phyloP scores from a whole-genome alignment of 2,113 vertebrate species.

The Oryzias curvinotus region DNA sequence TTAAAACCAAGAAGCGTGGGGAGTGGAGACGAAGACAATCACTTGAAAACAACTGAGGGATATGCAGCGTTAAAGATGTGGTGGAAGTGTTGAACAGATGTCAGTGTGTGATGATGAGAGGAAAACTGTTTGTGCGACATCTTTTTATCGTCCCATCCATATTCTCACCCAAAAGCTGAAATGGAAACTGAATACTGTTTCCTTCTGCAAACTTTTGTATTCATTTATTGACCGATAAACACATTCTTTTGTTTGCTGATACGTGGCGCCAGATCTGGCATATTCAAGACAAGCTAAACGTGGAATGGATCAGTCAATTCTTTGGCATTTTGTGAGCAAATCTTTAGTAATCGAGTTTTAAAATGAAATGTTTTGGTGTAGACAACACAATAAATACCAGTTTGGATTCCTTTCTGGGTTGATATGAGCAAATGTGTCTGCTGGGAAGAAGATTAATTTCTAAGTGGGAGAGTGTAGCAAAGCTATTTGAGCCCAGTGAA shows the following conservation, averaged over 20 bases:
- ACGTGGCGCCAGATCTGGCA: not conserved
- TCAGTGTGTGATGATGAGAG: constrained; percentile 48
- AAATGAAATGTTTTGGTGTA: constrained; percentile 38
- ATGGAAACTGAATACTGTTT: not conserved
- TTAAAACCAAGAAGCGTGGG: constrained; percentile 13
- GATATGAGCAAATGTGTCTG: constrained; percentile 48
- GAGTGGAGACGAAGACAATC: constrained; percentile 12
- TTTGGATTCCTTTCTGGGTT: constrained; percentile 30
- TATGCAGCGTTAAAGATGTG: constrained; percentile 27
- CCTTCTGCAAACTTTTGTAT: not conserved
- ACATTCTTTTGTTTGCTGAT: not conserved
- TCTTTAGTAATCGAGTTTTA: constrained; percentile 9
- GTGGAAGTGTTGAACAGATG: constrained; percentile 49
- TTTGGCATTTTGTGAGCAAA: not conserved
- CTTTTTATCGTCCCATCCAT: constrained; percentile 25
- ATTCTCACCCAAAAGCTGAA: constrained; percentile 12
- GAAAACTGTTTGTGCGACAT: constrained; percentile 38
- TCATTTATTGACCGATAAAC: constrained; percentile 2
- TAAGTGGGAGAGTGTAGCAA: constrained; percentile 59
- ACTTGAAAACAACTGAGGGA: constrained; percentile 33
- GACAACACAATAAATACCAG: constrained; percentile 49
- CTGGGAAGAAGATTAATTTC: constrained; percentile 65
- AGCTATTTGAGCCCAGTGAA: constrained; percentile 65
- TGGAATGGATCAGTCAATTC: not conserved
- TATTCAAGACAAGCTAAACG: not conserved